Base-by-base conservation (phyloP, 2,888 invertebrate genomes). In the Phyllotreta striolata region DNA sequence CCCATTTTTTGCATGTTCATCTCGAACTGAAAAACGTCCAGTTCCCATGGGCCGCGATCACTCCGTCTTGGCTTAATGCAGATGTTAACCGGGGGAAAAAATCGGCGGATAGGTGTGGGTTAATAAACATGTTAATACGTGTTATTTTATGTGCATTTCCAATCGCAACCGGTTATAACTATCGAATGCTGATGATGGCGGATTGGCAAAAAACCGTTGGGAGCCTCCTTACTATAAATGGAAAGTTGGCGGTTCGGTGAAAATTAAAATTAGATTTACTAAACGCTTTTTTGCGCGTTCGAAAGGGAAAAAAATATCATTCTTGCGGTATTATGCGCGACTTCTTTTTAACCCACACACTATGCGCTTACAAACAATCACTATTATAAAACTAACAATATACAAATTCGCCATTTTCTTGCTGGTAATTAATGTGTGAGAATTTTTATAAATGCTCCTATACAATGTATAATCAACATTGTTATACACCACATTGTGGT, bases 71-170 rank as follows among this genome's bases (percentile, higher is more conserved):
- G 24, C n/a, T 57, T 47, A 57, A 57, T 47, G 57, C 57, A 57
- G 57, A 46, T 47, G 46, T 56, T 52, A 49, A 57, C 12, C 24
- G 24, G 2, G 1, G 8, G 38, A 57, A 57, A 57, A 57, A 57
- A 12, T 37, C 46, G 1, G 41, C 12, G 10, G 43, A 10, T 44
- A 60, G 54, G 64, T 64, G 64, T 55, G 24, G 55, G 59, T 55
- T 49, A 60, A 60, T 64, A 60, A 64, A 64, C 55, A 64, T 64
- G 60, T 51, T 59, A 64, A 64, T 64, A 41, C 59, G 14, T 38
- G 47, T 59, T 49, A 59, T 63, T 63, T 49, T 54, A 49, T 63
- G 59, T 51, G 43, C 51, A 46, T 55, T 52, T 44, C 34, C 47
- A 44, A 52, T 49, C 55, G 62, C 55, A 49, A 51, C 38, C 24